Evolutionary conservation across 2,113 vertebrate species (phyloP), one percentile per base, ranked within the genome.

Genomic region (Engraulis encrasicolus): DNA sequence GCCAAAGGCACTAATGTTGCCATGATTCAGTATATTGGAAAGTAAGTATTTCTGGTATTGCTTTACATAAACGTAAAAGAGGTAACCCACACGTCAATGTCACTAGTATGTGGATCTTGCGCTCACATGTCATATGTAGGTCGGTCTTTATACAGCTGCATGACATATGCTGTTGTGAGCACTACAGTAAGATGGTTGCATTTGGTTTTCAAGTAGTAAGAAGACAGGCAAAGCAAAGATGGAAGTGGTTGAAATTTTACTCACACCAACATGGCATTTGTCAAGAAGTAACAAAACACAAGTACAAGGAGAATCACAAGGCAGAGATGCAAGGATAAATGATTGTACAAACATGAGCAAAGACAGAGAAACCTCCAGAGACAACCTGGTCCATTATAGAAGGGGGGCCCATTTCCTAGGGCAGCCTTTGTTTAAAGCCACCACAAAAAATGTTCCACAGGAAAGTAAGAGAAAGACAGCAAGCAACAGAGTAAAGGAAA

Each of bases 251-350:
- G 27, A 31, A 34, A 74, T 34, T 74, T 34, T 74, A 74, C 66
- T 74, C 27, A 74, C 66, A 74, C 66, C 66, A 74, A 31, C 66
- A 74, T 74, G 66, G 27, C 66, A 74, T 74, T 74, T 27, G 31
- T 74, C 66, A 74, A 74, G 40, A 45, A 31, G 66, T 74, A 74
- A 74, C 31, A 34, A 74, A 66, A 66, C 58, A 27, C n/a, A 20
- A 66, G 58, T n/a, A 66, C 7, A 23, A 23, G n/a, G 58, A 6
- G 20, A 9, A 23, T 74, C 66, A 34, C 66, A 74, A 36, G 66
- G 12, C 27, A 74, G 66, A 74, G 66, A 74, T 27, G 58, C 27
- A 12, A 66, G 58, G 58, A 66, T 27, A 66, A n/a, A 66, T 74
- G 66, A 74, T 74, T 74, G 66, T 74, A 74, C 27, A 61, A 7